phyloP scores from a whole-genome alignment of 2,888 invertebrate genomes.

The Dryomyza anilis region DNA sequence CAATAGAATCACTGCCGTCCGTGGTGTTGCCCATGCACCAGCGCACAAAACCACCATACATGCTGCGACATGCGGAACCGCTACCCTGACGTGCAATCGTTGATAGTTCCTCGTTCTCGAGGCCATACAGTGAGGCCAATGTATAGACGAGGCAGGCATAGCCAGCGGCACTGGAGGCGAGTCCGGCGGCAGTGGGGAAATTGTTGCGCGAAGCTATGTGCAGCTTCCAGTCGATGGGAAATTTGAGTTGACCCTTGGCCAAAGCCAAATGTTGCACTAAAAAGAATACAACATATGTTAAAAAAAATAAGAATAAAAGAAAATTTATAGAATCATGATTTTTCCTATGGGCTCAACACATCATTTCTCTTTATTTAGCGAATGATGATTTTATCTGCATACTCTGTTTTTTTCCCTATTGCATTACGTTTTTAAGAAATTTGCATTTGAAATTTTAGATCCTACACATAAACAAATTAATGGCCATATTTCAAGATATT shows the following conservation, averaged over 20 bases:
- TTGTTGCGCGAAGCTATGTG: slow-evolving; percentile 91
- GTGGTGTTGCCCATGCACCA: slow-evolving; percentile 78
- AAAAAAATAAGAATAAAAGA: too few species aligned
- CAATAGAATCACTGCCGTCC: slow-evolving; percentile 78
- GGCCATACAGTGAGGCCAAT: slow-evolving; percentile 75
- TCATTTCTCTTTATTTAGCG: too few species aligned
- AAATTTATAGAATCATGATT: too few species aligned
- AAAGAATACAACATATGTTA: not conserved
- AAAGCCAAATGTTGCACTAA: slow-evolving; percentile 51
- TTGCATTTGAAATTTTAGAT: too few species aligned
- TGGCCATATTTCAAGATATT: too few species aligned
- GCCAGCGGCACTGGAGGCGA: slow-evolving; percentile 98
- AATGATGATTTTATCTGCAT: too few species aligned
- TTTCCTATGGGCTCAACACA: too few species aligned
- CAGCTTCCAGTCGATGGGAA: slow-evolving; percentile 70
- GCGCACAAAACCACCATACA: slow-evolving; percentile 92
- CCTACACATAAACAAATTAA: too few species aligned
- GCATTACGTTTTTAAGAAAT: too few species aligned
- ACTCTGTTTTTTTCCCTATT: too few species aligned
- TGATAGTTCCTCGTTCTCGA: slow-evolving; percentile 78
- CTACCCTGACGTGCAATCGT: slow-evolving; percentile 84
- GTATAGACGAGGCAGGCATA: slow-evolving; percentile 91
- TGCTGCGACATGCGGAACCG: slow-evolving; percentile 95
- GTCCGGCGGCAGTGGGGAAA: slow-evolving; percentile 97
- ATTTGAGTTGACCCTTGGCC: slow-evolving; percentile 44